Conservation (phyloP, 2,113 vertebrate genomes). For the Turdus rufiventris region DNA sequence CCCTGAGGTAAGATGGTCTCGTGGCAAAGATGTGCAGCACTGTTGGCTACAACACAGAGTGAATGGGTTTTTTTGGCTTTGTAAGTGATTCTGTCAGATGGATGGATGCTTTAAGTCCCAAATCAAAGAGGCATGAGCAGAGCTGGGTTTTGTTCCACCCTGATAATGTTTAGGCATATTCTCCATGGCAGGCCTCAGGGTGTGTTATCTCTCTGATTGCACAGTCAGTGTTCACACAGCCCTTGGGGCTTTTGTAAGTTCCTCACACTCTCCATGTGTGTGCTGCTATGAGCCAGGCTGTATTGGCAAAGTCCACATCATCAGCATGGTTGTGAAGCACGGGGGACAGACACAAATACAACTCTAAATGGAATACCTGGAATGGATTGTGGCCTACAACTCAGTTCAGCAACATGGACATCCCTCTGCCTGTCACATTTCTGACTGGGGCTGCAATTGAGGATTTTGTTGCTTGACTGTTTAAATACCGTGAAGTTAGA, state of each 20-base stretch:
- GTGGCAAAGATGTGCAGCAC: background rate
- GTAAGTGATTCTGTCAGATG: background rate
- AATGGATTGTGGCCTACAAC: background rate
- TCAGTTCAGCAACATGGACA: background rate
- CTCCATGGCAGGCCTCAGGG: background rate
- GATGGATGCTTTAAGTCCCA: background rate
- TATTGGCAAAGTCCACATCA: background rate
- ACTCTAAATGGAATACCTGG: background rate
- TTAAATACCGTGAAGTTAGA: background rate
- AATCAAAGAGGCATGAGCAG: background rate
- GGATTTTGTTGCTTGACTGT: background rate
- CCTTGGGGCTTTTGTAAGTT: background rate
- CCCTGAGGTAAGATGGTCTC: background rate
- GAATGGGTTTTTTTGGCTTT: background rate
- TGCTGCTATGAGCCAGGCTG: background rate
- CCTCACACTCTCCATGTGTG: fast-evolving
- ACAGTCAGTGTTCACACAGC: background rate
- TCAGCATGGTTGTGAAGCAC: fast-evolving
- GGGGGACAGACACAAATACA: background rate
- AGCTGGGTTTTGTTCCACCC: background rate
- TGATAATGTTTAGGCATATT: background rate
- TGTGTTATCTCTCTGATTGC: fast-evolving
- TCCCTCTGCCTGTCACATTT: background rate
- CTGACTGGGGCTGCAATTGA: background rate
- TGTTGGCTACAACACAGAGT: background rate